Conservation (phyloP, 1,140 invertebrate species). For the Hypsibius dujardini region DNA sequence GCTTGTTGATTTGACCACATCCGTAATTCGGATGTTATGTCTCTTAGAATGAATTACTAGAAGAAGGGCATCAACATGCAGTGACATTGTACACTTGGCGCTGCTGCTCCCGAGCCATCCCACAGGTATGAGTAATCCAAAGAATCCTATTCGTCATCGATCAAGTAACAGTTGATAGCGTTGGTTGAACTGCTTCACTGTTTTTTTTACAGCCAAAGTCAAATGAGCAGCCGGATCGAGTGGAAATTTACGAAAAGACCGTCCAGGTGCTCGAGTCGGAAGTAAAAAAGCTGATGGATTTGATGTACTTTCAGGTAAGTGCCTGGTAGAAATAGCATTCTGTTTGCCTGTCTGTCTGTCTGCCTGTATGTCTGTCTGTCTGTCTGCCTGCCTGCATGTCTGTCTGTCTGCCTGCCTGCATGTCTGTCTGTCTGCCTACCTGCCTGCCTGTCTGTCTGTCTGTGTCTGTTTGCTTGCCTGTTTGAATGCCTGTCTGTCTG, state of each 20-base stretch:
- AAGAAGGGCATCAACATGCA: constrained; percentile 89
- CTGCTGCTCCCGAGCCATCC: constrained; percentile 91
- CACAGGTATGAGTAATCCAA: constrained; percentile 36
- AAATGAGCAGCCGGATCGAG: constrained; percentile 91
- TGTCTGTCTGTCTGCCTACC: too few species aligned
- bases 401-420: too few species aligned
- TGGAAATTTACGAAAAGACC: constrained; percentile 95
- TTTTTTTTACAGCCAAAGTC: constrained; percentile 62
- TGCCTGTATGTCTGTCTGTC: too few species aligned
- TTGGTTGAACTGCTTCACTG: neutral
- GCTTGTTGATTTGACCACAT: constrained; percentile 15
- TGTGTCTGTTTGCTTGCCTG: too few species aligned
- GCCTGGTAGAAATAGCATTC: too few species aligned
- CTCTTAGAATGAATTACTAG: constrained; percentile 78
- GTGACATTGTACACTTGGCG: constrained; percentile 98
- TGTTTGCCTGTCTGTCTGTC: too few species aligned
- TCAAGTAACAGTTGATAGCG: neutral
- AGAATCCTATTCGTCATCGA: neutral
- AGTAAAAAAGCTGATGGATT: constrained; percentile 85
- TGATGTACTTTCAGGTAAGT: constrained; percentile 92
- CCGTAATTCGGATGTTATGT: constrained; percentile 24
- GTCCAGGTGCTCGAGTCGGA: constrained; percentile 90
- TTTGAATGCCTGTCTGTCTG: too few species aligned
- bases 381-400: too few species aligned
- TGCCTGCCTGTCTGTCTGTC: too few species aligned